phyloP scores from a whole-genome alignment of 2,113 vertebrate genomes.

The Geococcyx californianus region DNA sequence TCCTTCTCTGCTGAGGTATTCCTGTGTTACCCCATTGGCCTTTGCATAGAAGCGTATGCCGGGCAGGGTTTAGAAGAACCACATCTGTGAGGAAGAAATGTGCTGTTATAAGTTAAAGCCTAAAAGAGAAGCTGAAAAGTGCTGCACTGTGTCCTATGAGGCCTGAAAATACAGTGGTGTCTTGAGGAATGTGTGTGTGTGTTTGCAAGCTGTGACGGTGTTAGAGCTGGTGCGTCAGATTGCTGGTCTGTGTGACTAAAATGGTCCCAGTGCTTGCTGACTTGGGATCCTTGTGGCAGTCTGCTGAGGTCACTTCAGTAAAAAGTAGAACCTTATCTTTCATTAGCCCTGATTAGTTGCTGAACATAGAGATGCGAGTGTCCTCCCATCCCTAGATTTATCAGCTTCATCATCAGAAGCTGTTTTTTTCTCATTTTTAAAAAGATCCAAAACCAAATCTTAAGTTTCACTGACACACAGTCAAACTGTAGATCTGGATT shows the following conservation, averaged over 20 bases:
- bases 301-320: neutral
- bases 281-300: neutral
- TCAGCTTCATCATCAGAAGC: neutral
- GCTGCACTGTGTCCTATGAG: neutral
- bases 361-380: neutral
- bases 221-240: neutral
- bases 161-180: neutral
- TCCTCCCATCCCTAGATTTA: neutral
- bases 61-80: neutral
- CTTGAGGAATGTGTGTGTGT: neutral
- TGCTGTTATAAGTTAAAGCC: neutral
- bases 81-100: neutral
- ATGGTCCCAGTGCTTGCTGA: neutral
- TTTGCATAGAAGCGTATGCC: fast-evolving
- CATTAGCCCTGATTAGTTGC: neutral
- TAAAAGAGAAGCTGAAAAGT: neutral
- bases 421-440: neutral
- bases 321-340: fast-evolving
- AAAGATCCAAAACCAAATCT: neutral
- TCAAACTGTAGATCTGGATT: neutral
- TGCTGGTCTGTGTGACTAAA: neutral
- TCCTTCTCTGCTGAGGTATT: neutral
- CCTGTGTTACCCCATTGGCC: fast-evolving
- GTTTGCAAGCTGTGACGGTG: neutral
- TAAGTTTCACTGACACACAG: neutral